A percentile compares a stretch with the other conserved stretches of the same genome.
phyloP scores from a whole-genome alignment of 2,797 vertebrate species.

The Chiloscyllium punctatum region DNA sequence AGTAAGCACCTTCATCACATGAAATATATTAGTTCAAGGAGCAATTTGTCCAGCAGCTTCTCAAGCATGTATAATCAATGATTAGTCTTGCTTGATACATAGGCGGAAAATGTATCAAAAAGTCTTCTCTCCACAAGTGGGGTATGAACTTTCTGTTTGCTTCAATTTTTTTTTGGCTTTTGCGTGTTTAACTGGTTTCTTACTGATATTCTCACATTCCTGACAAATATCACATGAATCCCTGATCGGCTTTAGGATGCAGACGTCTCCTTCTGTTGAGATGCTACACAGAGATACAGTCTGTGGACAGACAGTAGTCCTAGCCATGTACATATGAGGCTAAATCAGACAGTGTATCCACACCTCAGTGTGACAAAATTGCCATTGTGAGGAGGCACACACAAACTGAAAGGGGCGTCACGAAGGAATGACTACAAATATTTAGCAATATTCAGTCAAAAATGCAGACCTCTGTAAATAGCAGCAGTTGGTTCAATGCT shows the following conservation, averaged over 20 bases:
- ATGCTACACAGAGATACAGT: not conserved
- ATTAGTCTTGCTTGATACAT: not conserved
- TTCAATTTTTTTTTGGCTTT: not conserved
- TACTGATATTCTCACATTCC: not conserved
- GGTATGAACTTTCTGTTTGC: not conserved
- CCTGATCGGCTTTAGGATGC: not conserved
- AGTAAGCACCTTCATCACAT: not conserved
- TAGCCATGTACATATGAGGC: not conserved
- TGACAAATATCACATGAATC: not conserved
- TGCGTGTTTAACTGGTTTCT: not conserved
- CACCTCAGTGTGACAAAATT: not conserved
- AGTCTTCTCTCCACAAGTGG: not conserved
- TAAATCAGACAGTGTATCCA: not conserved
- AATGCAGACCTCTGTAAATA: not conserved
- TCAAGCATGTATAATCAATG: not conserved
- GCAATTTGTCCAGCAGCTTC: not conserved
- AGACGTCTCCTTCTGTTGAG: not conserved
- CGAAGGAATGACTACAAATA: not conserved
- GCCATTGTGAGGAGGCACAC: not conserved
- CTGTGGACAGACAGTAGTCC: not conserved
- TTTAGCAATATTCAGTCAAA: slow-evolving; percentile 9
- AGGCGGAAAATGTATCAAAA: not conserved
- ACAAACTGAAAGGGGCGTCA: not conserved
- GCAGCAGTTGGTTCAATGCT: not conserved
- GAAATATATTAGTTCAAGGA: not conserved